phyloP scores from a whole-genome alignment of 2,797 vertebrate species.

The Scleropages formosus region DNA sequence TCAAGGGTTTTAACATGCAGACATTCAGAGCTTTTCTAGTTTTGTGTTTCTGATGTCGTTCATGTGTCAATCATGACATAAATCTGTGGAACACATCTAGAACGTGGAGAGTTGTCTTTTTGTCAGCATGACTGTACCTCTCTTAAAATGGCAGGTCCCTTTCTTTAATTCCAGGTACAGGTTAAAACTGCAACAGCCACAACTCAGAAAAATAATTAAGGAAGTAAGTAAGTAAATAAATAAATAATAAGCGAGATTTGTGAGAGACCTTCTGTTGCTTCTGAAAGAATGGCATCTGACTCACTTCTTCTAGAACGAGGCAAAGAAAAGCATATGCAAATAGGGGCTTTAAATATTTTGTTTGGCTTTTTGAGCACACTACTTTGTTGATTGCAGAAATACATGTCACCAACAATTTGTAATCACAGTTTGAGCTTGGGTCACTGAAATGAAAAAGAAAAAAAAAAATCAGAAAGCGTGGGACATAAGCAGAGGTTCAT shows the following conservation, averaged over 20 bases:
- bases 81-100: too few relatives aligned
- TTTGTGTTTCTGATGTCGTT: not conserved
- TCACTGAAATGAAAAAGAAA: too few relatives aligned
- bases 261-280: too few relatives aligned
- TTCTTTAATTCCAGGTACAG: not conserved
- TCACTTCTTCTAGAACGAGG: not conserved
- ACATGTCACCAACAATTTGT: not conserved
- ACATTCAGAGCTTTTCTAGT: too few relatives aligned
- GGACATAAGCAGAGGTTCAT: not conserved
- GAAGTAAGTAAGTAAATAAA: too few relatives aligned
- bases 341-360: not conserved
- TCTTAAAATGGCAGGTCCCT: not conserved
- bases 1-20: not conserved
- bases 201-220: too few relatives aligned
- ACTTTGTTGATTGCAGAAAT: not conserved
- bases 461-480: too few relatives aligned
- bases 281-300: not conserved
- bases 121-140: not conserved
- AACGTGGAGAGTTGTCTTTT: too few relatives aligned
- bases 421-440: not conserved
- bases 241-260: too few relatives aligned
- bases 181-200: not conserved
- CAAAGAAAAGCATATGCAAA: not conserved
- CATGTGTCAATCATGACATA: not conserved
- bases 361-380: not conserved